Percentiles rank a stretch among this genome's conserved stretches.
These are phyloP conservation scores for Hylaeus anthracinus DNA, from an alignment of 1,140 invertebrate species.

Conservation along the genomic window DNA sequence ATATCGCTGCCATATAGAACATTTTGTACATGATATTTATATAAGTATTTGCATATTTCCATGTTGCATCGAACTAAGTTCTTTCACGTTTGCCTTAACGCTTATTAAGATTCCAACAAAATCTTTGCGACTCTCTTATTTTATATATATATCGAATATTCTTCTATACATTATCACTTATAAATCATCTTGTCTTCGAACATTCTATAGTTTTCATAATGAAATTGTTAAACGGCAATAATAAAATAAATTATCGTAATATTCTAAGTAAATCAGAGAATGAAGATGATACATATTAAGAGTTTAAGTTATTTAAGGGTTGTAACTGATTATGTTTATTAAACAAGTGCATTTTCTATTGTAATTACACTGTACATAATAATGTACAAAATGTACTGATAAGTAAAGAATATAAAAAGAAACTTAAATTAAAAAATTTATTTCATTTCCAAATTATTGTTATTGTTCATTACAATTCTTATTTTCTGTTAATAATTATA, in stretches of 20 bases:
- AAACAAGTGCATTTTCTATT: slow-evolving; percentile 5
- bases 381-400: slow-evolving; percentile 35
- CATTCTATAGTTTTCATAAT: slow-evolving; percentile 1
- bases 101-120: neutral
- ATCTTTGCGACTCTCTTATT: neutral
- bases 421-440: neutral
- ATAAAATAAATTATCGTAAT: slow-evolving; percentile 1
- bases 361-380: slow-evolving; percentile 19
- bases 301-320: neutral
- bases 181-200: slow-evolving; percentile 8
- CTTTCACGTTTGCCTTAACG: slow-evolving; percentile 36
- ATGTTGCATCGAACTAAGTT: slow-evolving; percentile 32
- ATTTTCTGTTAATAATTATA: neutral
- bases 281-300: slow-evolving; percentile 23
- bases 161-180: neutral
- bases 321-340: slow-evolving; percentile 5
- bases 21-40: slow-evolving; percentile 44
- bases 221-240: slow-evolving; percentile 34
- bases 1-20: slow-evolving; percentile 21
- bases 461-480: neutral
- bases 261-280: neutral
- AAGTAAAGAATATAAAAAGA: slow-evolving; percentile 19
- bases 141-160: slow-evolving; percentile 11
- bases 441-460: slow-evolving; percentile 2
- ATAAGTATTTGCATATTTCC: slow-evolving; percentile 44